phyloP scores from a whole-genome alignment of 2,888 invertebrate species.

The Drosophila algonquin region DNA sequence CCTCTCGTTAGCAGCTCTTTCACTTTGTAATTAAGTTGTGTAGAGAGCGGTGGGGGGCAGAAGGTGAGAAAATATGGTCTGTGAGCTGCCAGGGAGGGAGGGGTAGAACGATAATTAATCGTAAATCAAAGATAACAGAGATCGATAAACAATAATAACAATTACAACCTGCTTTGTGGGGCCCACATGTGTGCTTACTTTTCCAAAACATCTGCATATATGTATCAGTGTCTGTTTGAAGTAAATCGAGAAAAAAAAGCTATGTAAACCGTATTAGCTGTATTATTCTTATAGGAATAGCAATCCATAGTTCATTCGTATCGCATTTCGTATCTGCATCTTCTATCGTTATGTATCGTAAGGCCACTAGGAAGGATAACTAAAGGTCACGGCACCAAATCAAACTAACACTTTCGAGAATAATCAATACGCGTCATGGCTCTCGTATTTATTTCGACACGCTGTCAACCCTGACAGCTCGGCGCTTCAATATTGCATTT shows the following conservation, averaged over 20 bases:
- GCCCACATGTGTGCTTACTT: not conserved
- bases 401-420: not conserved
- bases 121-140: slow-evolving; percentile 32
- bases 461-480: not conserved
- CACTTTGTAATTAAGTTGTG: slow-evolving; percentile 44
- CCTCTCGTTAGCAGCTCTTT: slow-evolving; percentile 23
- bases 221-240: not conserved
- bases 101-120: slow-evolving; percentile 19
- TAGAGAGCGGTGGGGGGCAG: not conserved
- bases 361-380: slow-evolving; percentile 16
- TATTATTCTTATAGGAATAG: not conserved
- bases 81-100: not conserved
- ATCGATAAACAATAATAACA: slow-evolving; percentile 25
- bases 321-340: too few species aligned
- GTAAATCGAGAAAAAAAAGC: not conserved
- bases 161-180: not conserved
- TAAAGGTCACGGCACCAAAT: slow-evolving; percentile 5
- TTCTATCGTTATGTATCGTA: not conserved
- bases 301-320: too few species aligned
- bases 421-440: not conserved
- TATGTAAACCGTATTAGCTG: not conserved
- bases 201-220: not conserved
- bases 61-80: not conserved
- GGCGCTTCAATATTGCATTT: not conserved
- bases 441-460: not conserved